Evolutionary conservation across 2,797 vertebrate genomes (phyloP), one percentile per base, ranked within the genome.

Genomic region (Smutsia gigantea): DNA sequence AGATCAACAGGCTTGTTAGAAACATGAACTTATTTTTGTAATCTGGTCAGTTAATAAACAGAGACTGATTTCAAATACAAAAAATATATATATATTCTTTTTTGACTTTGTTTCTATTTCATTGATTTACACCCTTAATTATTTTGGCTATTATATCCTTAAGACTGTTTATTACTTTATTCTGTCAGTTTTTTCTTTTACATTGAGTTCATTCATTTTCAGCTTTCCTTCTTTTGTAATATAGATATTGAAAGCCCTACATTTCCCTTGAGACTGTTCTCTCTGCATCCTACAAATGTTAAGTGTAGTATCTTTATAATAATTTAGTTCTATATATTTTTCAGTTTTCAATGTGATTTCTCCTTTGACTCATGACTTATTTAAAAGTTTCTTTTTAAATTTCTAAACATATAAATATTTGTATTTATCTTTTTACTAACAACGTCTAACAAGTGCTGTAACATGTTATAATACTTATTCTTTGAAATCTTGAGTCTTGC

Each of bases 1-100:
- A 99, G 99, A 99, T 99, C 98, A 99, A 99, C 99, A 99, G 99
- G 98, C 98, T 99, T 97, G 99, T 99, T 98, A 99, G 99, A 98
- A 99, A 99, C 96, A 99, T 99, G 99, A 99, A 99, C 98, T 99
- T 87, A 94, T 95, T 98, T 97, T 97, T 93, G 12, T 96, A 95
- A 90, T 97, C 85, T 97, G 96, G 97, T 98, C 96, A 95, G 21
- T 97, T 98, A 99, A 98, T 98, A 99, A 99, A 98, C 59, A 96
- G 66, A 53, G 8, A 86, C 95, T 98, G 90, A 96, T 94, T 78
- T 83, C 46, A 95, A 90, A 79, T 46, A 46, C 46, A 46, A 46
- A 46, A 46, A 46, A 46, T 12, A 12, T 12, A 46, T 12, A 12
- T 12, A 46, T 12, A 46, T 46, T 46, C 46, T 46, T 46, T 64